Conservation (phyloP, 2,113 vertebrate genomes). For the Hydropotes inermis region DNA sequence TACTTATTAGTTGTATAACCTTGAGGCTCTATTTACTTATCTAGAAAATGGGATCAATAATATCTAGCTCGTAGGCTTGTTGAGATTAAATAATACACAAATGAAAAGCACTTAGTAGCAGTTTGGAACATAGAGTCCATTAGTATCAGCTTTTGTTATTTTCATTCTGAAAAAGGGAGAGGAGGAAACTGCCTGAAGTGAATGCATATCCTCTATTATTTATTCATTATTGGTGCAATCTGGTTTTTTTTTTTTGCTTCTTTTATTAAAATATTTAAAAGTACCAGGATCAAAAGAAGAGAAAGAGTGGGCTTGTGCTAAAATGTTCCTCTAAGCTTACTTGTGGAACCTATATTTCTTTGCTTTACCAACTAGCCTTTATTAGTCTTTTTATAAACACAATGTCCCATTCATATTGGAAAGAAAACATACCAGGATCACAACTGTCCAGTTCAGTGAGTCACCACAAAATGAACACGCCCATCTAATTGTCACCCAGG, state of each 20-base stretch:
- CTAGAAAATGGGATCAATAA: neutral
- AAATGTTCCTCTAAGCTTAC: conserved; percentile 37
- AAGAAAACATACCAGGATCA: neutral
- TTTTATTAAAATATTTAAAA: neutral
- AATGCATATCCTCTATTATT: neutral
- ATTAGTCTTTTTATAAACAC: conserved; percentile 3
- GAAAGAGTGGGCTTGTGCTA: neutral
- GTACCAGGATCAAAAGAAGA: neutral
- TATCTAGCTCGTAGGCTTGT: neutral
- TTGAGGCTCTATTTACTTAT: neutral
- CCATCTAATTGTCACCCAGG: neutral
- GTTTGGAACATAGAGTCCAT: neutral
- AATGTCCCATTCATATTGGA: neutral
- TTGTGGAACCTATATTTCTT: neutral
- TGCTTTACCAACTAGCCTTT: conserved; percentile 14
- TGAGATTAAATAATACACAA: neutral
- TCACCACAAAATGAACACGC: neutral
- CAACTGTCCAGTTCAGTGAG: neutral
- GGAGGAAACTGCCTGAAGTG: neutral
- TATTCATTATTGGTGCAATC: neutral
- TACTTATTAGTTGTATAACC: neutral
- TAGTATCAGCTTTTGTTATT: neutral
- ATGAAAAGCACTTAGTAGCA: neutral
- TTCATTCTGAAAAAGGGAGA: conserved; percentile 15
- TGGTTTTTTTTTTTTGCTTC: neutral